Conservation (phyloP, 2,113 vertebrate species). For the Sander lucioperca region DNA sequence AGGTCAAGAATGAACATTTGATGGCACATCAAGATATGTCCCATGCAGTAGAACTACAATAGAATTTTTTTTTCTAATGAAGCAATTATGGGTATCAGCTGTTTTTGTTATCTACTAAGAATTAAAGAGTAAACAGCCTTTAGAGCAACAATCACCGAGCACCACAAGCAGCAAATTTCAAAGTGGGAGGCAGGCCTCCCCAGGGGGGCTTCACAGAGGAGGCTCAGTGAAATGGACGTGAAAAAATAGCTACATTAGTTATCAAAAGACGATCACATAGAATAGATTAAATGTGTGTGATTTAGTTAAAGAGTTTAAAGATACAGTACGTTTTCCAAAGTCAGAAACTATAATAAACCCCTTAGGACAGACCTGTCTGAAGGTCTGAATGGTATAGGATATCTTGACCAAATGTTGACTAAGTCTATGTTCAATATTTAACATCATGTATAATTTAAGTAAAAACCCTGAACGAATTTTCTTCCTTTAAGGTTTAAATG, state of each 20-base stretch:
- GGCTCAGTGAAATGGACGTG: no score
- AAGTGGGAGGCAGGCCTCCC: no score
- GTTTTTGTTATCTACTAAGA: neutral
- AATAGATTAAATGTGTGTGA: no score
- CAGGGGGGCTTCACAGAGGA: no score
- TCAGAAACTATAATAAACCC: no score
- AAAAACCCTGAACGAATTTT: neutral
- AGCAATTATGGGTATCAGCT: neutral
- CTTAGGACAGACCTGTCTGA: no score
- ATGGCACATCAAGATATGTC: neutral
- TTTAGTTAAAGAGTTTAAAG: no score
- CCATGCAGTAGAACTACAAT: neutral
- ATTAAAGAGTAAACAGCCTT: constrained; percentile 3
- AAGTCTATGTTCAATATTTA: neutral
- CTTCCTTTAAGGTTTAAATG: neutral
- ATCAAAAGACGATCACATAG: no score
- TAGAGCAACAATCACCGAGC: neutral
- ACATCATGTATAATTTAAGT: neutral
- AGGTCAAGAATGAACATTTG: neutral
- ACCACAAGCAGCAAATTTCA: no score
- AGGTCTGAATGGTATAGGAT: no score
- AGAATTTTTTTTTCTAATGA: neutral
- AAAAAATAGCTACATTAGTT: no score
- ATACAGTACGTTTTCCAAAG: no score
- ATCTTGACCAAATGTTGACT: neutral